Conservation (phyloP, 2,113 vertebrate species). For the Balaenoptera acutorostrata region DNA sequence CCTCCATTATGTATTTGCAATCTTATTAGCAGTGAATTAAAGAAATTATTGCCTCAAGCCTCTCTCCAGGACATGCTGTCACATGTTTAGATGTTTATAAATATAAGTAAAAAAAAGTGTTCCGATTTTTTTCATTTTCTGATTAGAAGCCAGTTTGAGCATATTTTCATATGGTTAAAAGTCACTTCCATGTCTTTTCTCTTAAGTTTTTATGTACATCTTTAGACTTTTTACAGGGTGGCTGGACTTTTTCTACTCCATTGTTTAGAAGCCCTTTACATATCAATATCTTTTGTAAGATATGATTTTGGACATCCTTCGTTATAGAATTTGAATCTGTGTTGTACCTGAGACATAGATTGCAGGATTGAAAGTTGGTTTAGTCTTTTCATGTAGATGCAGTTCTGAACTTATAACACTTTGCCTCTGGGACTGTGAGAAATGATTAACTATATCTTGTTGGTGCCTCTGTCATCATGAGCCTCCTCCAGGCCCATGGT, state of each 20-base stretch:
- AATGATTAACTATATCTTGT: background rate
- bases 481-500: background rate
- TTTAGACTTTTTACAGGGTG: background rate
- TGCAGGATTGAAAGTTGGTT: background rate
- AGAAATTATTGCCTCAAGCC: background rate
- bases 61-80: background rate
- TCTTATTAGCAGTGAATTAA: background rate
- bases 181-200: background rate
- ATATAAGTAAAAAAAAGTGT: background rate
- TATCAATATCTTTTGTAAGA: background rate
- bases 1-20: background rate
- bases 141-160: background rate
- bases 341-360: background rate
- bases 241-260: background rate
- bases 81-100: background rate
- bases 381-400: background rate
- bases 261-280: background rate
- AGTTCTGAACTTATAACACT: background rate
- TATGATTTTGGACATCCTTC: background rate
- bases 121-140: background rate
- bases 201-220: background rate
- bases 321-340: background rate
- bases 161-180: background rate
- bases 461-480: background rate
- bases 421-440: background rate